Percentiles rank a stretch among this genome's conserved stretches.
Conservation (phyloP, 37 sponge, comb jelly and placozoan species). For the Chondrosia reniformis region DNA sequence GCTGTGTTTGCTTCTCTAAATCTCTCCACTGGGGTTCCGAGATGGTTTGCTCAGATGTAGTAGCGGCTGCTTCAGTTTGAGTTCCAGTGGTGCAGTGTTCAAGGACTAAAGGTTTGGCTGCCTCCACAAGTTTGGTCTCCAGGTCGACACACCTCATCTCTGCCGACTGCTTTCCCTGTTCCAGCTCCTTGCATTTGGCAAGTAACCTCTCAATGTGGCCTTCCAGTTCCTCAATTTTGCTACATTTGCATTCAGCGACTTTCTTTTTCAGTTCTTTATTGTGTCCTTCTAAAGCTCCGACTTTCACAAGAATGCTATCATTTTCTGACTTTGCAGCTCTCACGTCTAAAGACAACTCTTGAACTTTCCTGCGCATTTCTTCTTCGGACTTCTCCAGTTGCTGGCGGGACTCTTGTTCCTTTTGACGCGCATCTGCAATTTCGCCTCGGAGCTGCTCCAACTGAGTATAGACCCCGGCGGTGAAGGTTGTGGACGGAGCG, state of each 20-base stretch:
- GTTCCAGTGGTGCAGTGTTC: constrained; percentile 22
- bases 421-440: constrained; percentile 6
- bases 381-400: constrained; percentile 8
- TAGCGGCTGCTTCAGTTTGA: not conserved
- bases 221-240: constrained; percentile 2
- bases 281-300: not conserved
- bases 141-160: not conserved
- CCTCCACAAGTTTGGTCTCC: not conserved
- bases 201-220: not conserved
- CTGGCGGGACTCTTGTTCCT: constrained; percentile 10
- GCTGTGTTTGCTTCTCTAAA: not conserved
- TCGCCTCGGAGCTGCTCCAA: constrained; percentile 13
- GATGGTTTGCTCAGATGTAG: not conserved
- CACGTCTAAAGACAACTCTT: constrained; percentile 7
- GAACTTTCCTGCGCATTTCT: not conserved
- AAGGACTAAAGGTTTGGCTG: not conserved
- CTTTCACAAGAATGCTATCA: constrained; percentile 6
- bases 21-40: not conserved
- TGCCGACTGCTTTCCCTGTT: not conserved
- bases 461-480: not conserved
- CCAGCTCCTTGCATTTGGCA: not conserved
- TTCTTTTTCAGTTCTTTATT: not conserved
- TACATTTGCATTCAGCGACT: not conserved
- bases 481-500: not conserved
- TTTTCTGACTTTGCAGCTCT: constrained; percentile 7